A percentile compares a stretch with the other conserved stretches of the same genome.
These are phyloP conservation scores for Dreissena rostriformis DNA, from an alignment of 1,140 invertebrate genomes.

Conservation along the genomic window DNA sequence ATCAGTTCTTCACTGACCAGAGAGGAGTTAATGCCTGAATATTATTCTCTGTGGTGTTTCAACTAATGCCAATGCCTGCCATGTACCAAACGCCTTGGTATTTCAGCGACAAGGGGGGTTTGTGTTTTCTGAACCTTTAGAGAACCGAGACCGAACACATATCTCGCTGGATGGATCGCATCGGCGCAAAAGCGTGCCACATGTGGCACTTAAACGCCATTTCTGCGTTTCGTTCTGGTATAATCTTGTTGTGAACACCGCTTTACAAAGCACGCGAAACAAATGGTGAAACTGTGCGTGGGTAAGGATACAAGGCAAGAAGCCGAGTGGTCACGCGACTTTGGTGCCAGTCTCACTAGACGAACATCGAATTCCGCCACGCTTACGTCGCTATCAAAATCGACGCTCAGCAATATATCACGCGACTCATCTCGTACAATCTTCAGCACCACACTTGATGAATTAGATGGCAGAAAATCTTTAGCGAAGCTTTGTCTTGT, in stretches of 20 bases:
- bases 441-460: constrained; percentile 21
- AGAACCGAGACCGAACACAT: constrained; percentile 17
- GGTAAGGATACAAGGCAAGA: constrained; percentile 44
- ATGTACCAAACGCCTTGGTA: constrained; percentile 56
- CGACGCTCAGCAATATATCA: constrained; percentile 23
- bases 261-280: constrained; percentile 15
- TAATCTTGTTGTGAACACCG: constrained; percentile 22
- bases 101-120: constrained; percentile 36
- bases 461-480: background rate
- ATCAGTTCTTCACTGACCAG: constrained; percentile 38
- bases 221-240: constrained; percentile 15
- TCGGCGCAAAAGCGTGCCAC: constrained; percentile 23
- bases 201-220: constrained; percentile 10
- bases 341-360: constrained; percentile 16
- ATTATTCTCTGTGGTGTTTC: background rate
- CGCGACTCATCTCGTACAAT: constrained; percentile 45
- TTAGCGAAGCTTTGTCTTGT: constrained; percentile 20
- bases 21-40: constrained; percentile 38
- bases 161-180: constrained; percentile 34
- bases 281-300: constrained; percentile 45
- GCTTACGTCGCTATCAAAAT: background rate
- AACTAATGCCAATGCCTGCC: constrained; percentile 26
- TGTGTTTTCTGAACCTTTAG: background rate
- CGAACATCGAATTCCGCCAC: constrained; percentile 40
- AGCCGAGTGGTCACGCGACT: background rate